phyloP scores from a whole-genome alignment of 2,113 vertebrate species.

The Leptobrachium leishanense region DNA sequence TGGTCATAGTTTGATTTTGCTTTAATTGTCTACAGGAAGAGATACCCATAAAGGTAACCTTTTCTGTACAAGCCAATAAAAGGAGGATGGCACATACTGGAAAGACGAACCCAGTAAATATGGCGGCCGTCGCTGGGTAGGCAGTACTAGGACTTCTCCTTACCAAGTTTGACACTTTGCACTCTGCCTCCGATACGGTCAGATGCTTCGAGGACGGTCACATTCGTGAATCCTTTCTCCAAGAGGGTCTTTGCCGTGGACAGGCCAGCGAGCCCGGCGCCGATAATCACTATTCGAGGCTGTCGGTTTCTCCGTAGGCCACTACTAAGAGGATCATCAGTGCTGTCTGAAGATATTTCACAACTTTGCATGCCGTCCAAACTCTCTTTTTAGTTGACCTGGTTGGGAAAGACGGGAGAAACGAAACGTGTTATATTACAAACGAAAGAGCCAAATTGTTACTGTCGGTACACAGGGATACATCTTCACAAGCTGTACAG shows the following conservation, averaged over 20 bases:
- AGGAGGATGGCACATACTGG: no score
- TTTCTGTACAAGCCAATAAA: no score
- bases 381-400: slow-evolving; percentile 90
- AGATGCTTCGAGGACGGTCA: slow-evolving; percentile 92
- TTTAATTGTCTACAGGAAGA: no score
- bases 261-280: slow-evolving; percentile 93
- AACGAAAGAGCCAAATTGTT: no score
- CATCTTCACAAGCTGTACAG: no score
- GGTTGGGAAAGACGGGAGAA: neutral
- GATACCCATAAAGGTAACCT: no score
- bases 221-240: slow-evolving; percentile 91
- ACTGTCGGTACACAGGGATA: no score
- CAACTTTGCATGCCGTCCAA: slow-evolving; percentile 99
- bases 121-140: no score
- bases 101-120: no score
- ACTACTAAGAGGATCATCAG: slow-evolving; percentile 98
- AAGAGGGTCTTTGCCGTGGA: slow-evolving; percentile 88
- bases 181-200: slow-evolving; percentile 92
- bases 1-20: no score
- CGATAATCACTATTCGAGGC: slow-evolving; percentile 96
- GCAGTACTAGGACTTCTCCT: slow-evolving; percentile 51
- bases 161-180: slow-evolving; percentile 89
- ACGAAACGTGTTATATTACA: no score
- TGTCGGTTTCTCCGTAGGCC: slow-evolving; percentile 86
- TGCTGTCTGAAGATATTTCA: slow-evolving; percentile 98